Conservation (phyloP, 2,888 invertebrate genomes). For the Erebia epiphron region DNA sequence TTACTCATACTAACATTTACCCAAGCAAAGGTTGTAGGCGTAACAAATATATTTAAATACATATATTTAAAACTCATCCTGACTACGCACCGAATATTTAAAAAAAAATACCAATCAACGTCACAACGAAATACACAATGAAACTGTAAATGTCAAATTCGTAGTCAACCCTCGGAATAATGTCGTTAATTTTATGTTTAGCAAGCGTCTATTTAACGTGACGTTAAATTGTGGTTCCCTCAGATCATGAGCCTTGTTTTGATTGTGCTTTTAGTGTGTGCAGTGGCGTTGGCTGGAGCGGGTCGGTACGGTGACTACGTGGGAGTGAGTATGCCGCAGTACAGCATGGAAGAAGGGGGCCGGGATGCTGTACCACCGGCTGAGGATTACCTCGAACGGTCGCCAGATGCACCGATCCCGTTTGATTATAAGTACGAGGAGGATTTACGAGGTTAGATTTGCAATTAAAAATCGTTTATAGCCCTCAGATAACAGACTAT, state of each 20-base stretch:
- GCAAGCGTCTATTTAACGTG: slow-evolving; percentile 8
- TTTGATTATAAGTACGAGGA: slow-evolving; percentile 68
- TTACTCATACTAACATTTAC: too few species aligned
- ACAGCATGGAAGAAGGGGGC: slow-evolving; percentile 55
- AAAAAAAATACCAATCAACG: too few species aligned
- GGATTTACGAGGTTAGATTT: slow-evolving; percentile 47
- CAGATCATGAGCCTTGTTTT: slow-evolving; percentile 42
- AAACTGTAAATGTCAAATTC: slow-evolving; percentile 64
- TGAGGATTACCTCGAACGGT: slow-evolving; percentile 60
- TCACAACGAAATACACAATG: not conserved
- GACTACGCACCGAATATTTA: too few species aligned
- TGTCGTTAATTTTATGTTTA: slow-evolving; percentile 53
- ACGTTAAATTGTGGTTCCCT: slow-evolving; percentile 29
- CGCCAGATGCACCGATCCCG: slow-evolving; percentile 58
- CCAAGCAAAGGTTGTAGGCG: too few species aligned
- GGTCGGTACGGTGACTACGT: slow-evolving; percentile 61
- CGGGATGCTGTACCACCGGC: slow-evolving; percentile 37
- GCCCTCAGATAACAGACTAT: too few species aligned
- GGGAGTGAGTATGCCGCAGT: slow-evolving; percentile 64
- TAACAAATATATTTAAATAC: too few species aligned
- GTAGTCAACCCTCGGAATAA: slow-evolving; percentile 61
- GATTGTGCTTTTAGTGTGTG: slow-evolving; percentile 50
- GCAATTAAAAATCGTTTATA: too few species aligned
- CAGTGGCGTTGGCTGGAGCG: slow-evolving; percentile 44
- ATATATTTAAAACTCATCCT: too few species aligned